Evolutionary conservation across 2,797 vertebrate species (phyloP), one percentile per base, ranked within the genome.

Genomic region (Sitta carolinensis): DNA sequence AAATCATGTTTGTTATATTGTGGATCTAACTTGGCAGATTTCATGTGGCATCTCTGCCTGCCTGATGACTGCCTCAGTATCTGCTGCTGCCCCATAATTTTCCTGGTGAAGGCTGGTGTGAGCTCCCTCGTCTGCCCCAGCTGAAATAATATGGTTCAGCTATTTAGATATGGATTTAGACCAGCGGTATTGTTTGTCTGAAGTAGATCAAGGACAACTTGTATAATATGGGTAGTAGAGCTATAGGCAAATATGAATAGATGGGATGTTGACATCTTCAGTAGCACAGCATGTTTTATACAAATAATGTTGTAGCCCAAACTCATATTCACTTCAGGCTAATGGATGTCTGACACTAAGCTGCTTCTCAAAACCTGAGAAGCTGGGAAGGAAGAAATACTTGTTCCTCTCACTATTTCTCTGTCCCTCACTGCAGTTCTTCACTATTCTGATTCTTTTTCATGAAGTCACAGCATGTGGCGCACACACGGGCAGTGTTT

Each of bases 81-180:
- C 36, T 36, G 36, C 80, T 23, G 13, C n/a, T 3, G 2, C 52
- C 30, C 13, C 0, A 0, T 40, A 30, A 10, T 63, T 74, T 34
- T 84, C 20, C 32, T 47, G 20, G 7, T 18, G 23, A 67, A 62
- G 48, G 40, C 55, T 63, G 36, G 16, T 52, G 19, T 11, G 14
- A 75, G n/a, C 20, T 72, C 20, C 29, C 26, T 42, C 2, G 1
- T 48, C 45, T 74, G 42, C 32, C 21, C 9, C 5, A 58, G 54
- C 13, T 8, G 3, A 80, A 81, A 36, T 10, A 34, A 74, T 20
- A 32, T 5, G 6, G 42, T 57, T 61, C 30, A 77, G 45, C 22
- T 90, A 27, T 36, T 22, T 1, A 5, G 5, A 17, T 47, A 1
- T 3, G 20, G 4, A 16, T 59, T 76, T 58, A 58, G 29, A 40